Percentiles rank a stretch among this genome's conserved stretches.
phyloP scores from a whole-genome alignment of 1,140 invertebrate genomes.

The Drosophila carrolli region DNA sequence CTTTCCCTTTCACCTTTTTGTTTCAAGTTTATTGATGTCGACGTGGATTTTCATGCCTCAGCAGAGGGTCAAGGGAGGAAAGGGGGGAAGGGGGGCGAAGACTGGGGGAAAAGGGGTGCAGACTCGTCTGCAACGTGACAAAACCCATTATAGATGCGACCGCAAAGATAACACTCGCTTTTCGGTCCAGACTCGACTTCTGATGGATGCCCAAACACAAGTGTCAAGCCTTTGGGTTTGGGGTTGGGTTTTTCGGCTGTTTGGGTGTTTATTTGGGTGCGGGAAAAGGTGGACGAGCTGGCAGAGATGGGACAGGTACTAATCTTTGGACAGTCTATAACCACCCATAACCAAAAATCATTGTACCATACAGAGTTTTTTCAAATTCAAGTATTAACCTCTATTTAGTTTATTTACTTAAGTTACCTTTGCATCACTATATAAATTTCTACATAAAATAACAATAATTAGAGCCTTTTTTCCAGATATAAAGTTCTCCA shows the following conservation, averaged over 20 bases:
- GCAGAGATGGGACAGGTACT: not conserved
- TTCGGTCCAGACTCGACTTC: constrained; percentile 46
- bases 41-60: constrained; percentile 74
- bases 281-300: not conserved
- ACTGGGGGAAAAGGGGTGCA: constrained; percentile 17
- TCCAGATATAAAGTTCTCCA: no score
- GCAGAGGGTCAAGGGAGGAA: not conserved
- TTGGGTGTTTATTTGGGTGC: not conserved
- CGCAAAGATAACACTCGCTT: constrained; percentile 74
- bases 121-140: constrained; percentile 80
- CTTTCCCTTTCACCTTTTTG: constrained; percentile 31
- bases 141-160: constrained; percentile 82
- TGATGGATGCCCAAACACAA: constrained; percentile 49
- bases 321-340: no score
- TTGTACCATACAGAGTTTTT: no score
- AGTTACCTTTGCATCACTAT: no score
- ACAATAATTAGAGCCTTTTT: no score
- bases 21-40: constrained; percentile 78
- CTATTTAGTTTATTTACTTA: no score
- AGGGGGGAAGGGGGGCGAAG: not conserved
- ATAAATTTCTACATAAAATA: no score
- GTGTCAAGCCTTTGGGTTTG: constrained; percentile 9
- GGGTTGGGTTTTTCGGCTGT: not conserved
- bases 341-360: no score
- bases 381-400: no score